phyloP scores from a whole-genome alignment of 2,797 vertebrate genomes.

The Synaphobranchus kaupii region DNA sequence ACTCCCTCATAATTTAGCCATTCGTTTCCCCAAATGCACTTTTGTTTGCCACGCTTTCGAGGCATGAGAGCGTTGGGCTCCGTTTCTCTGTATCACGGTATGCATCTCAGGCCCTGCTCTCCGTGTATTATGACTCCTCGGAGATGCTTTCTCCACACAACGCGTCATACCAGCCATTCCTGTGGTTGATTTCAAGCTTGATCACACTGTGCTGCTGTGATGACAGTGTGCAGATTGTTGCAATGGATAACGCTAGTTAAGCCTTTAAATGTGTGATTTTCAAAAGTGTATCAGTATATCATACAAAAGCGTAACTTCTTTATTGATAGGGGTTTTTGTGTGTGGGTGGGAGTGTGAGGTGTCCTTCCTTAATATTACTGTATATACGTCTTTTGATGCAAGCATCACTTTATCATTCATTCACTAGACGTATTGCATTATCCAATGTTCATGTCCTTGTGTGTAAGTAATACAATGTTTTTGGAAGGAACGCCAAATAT shows the following conservation, averaged over 20 bases:
- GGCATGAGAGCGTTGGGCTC: background rate
- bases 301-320: background rate
- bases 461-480: background rate
- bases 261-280: background rate
- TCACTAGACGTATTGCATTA: background rate
- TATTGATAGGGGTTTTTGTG: background rate
- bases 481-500: background rate
- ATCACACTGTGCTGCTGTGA: background rate
- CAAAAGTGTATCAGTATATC: background rate
- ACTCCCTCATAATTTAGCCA: conserved; percentile 66
- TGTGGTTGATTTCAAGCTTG: background rate
- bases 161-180: background rate
- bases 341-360: background rate
- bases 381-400: background rate
- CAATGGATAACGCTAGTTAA: background rate
- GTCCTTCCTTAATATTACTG: background rate
- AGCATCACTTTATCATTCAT: background rate
- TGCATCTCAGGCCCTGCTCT: background rate
- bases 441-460: background rate
- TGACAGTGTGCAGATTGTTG: background rate
- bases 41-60: background rate
- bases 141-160: background rate
- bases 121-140: background rate
- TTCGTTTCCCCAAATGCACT: conserved; percentile 23
- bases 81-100: background rate